These are phyloP conservation scores for Patiria miniata DNA, from an alignment of 35 echinoderm and acorn worm species.

Conservation along the genomic window DNA sequence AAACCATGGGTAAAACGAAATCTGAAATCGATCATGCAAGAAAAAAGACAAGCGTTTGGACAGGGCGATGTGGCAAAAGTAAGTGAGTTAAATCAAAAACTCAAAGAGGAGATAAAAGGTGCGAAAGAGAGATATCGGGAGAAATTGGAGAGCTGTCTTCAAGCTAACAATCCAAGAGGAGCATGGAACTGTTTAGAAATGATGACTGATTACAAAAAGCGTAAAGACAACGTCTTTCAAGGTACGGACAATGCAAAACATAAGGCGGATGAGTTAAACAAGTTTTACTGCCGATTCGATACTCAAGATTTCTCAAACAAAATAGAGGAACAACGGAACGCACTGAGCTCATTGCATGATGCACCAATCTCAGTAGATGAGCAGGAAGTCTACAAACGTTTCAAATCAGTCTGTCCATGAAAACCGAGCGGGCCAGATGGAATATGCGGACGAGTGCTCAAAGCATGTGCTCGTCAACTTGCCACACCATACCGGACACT, in stretches of 20 bases:
- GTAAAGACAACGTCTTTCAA: slow-evolving; percentile 24
- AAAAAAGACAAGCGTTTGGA: neutral
- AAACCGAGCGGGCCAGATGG: neutral
- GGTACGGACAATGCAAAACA: neutral
- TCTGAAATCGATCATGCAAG: neutral
- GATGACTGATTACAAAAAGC: slow-evolving; percentile 41
- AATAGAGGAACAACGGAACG: neutral
- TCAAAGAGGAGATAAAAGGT: slow-evolving; percentile 18
- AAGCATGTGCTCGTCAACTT: slow-evolving; percentile 21
- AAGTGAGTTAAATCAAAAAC: neutral
- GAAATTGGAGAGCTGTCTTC: neutral
- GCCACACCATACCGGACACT: neutral
- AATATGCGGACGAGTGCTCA: neutral
- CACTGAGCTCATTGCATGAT: neutral
- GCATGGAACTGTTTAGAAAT: slow-evolving; percentile 32
- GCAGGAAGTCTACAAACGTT: neutral
- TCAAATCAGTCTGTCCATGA: neutral
- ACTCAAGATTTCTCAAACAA: neutral
- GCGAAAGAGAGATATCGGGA: slow-evolving; percentile 36
- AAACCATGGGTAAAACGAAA: neutral
- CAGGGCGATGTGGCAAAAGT: neutral
- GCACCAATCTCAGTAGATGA: neutral
- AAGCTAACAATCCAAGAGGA: slow-evolving; percentile 11
- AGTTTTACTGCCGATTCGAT: slow-evolving; percentile 37
- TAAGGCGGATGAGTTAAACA: slow-evolving; percentile 32